Percentiles rank a stretch among this genome's conserved stretches.
phyloP scores from a whole-genome alignment of 1,140 invertebrate genomes.

The Drosophila dunni region DNA sequence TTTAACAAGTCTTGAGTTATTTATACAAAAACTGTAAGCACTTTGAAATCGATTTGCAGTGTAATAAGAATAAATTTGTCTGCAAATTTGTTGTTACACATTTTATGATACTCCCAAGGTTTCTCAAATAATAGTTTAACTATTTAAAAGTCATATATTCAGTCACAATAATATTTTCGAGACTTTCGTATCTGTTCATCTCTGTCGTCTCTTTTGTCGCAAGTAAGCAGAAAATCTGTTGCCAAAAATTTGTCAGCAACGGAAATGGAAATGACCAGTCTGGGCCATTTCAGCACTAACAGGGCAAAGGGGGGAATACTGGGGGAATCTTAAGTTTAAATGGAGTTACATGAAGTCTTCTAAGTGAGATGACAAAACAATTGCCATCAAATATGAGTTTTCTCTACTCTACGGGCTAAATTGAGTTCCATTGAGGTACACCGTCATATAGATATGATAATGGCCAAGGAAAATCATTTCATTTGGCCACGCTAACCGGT shows the following conservation, averaged over 20 bases:
- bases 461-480: conserved; percentile 69
- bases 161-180: conserved; percentile 5
- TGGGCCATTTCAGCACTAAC: conserved; percentile 57
- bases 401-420: conserved; percentile 13
- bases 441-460: conserved; percentile 74
- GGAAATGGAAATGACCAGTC: conserved; percentile 78
- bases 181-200: conserved; percentile 39
- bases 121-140: not conserved
- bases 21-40: too few relatives aligned
- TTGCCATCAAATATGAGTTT: conserved; percentile 13
- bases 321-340: too few relatives aligned
- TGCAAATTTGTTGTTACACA: too few relatives aligned
- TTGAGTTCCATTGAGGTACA: conserved; percentile 32
- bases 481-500: conserved; percentile 54
- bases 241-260: conserved; percentile 78
- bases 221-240: conserved; percentile 82
- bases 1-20: too few relatives aligned
- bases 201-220: conserved; percentile 62
- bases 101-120: too few relatives aligned
- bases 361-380: conserved; percentile 74
- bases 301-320: conserved; percentile 23
- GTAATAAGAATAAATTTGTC: too few relatives aligned
- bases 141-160: not conserved
- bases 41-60: too few relatives aligned
- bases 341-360: conserved; percentile 33